Percentiles rank a stretch among this genome's conserved stretches.
These are phyloP conservation scores for Pogonophryne albipinna DNA, from an alignment of 2,797 vertebrate species.

Conservation along the genomic window DNA sequence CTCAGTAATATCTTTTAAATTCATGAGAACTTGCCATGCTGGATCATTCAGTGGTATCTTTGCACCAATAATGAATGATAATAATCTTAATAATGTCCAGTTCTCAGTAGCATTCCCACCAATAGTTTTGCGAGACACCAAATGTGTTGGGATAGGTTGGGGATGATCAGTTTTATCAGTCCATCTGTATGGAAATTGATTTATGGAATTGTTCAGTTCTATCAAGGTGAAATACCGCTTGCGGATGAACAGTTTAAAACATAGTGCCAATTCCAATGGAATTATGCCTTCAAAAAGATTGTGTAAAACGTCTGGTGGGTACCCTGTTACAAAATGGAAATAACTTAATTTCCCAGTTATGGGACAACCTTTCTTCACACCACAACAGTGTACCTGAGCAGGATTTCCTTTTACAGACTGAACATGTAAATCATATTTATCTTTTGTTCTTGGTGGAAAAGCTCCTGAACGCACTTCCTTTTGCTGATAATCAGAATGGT, in stretches of 20 bases:
- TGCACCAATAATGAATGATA: not conserved
- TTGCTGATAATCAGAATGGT: too few relatives aligned
- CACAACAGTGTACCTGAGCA: not conserved
- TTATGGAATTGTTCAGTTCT: not conserved
- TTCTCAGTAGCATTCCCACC: not conserved
- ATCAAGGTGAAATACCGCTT: not conserved
- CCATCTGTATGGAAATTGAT: not conserved
- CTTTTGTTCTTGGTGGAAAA: too few relatives aligned
- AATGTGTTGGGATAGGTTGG: not conserved
- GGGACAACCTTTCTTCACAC: not conserved
- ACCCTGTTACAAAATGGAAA: constrained; percentile 1
- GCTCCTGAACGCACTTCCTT: too few relatives aligned
- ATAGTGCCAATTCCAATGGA: not conserved
- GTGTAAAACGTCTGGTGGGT: not conserved
- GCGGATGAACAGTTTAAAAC: not conserved
- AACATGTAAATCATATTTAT: too few relatives aligned
- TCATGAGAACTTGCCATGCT: not conserved
- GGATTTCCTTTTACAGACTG: too few relatives aligned
- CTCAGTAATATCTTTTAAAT: not conserved
- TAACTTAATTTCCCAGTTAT: not conserved
- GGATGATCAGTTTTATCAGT: not conserved
- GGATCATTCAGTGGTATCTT: not conserved
- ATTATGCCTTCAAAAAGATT: not conserved
- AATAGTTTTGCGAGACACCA: not conserved
- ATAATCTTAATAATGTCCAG: not conserved